phyloP scores from a whole-genome alignment of 2,888 invertebrate species.

The Xestoiulus laeticollis region DNA sequence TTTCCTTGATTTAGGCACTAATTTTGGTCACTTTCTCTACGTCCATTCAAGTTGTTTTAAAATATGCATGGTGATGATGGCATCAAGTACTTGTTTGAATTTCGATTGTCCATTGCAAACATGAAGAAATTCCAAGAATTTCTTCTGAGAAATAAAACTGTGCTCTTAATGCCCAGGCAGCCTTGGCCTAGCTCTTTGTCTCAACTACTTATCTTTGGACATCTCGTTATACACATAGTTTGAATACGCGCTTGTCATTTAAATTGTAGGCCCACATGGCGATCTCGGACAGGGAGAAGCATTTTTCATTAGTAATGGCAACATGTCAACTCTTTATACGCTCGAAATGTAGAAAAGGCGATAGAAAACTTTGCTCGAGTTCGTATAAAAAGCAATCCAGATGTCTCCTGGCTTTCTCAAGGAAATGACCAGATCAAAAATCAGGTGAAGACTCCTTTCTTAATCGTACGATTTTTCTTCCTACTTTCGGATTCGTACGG shows the following conservation, averaged over 20 bases:
- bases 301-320: conserved; percentile 15
- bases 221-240: neutral
- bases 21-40: neutral
- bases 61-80: neutral
- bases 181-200: conserved; percentile 34
- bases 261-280: neutral
- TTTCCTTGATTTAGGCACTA: neutral
- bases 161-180: neutral
- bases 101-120: neutral
- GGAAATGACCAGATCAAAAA: conserved; percentile 15
- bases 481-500: conserved; percentile 45
- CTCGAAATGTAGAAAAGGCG: neutral
- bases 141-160: neutral
- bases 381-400: conserved; percentile 11
- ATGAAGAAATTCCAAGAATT: neutral
- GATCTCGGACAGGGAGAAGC: neutral
- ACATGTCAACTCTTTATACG: neutral
- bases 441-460: conserved; percentile 17
- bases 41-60: neutral
- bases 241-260: conserved; percentile 19
- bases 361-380: conserved; percentile 12
- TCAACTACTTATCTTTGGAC: neutral
- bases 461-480: conserved; percentile 42
- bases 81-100: neutral
- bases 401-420: conserved; percentile 11